Evolutionary conservation across 2,888 invertebrate genomes (phyloP), one percentile per base, ranked within the genome.

Genomic region (Meiosimyza decipiens): DNA sequence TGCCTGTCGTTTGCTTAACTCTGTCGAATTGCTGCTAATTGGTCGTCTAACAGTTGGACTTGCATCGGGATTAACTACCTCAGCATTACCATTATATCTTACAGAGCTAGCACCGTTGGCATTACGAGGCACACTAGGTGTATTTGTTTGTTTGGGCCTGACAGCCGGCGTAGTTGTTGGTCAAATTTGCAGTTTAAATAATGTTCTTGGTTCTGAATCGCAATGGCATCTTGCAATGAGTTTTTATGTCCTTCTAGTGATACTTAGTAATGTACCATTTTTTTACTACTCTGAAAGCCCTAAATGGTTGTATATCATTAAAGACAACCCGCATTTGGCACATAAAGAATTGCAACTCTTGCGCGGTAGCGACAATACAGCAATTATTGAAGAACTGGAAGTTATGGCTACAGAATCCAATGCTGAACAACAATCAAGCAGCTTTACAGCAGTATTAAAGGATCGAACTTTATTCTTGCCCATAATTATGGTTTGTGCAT

Each of bases 31-130:
- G 88, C 88, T 97, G 67, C 87, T 96, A 51, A 73, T 92, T 52
- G 96, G 93, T 3, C 89, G 96, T 79, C 86, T 96, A 76, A 78
- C 95, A 51, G 92, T 93, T 67, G 97, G 96, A n/a, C 82, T 95
- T 57, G 89, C 92, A 73, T 90, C 91, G 81, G 95, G 97, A 75
- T 88, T 97, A 51, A 93, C 93, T 71, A 96, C 96, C n/a, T 92
- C 93, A 76, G 91, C 95, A 75, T 91, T 95, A 77, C 96, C 98
- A 0, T 94, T 97, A 93, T 98, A 97, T 86, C 89, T 97, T 81
- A 92, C 93, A 3, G 97, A 98, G 88, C 88, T 97, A 76, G 92
- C 96, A 0, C 96, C 97, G 0, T 80, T 91, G 4, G 88, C 88
- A 28, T 88, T 96, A 57, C 90, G 95, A 47, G 97, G 97, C 15